These are phyloP conservation scores for Petroica traversi DNA, from an alignment of 2,113 vertebrate genomes.

Conservation along the genomic window DNA sequence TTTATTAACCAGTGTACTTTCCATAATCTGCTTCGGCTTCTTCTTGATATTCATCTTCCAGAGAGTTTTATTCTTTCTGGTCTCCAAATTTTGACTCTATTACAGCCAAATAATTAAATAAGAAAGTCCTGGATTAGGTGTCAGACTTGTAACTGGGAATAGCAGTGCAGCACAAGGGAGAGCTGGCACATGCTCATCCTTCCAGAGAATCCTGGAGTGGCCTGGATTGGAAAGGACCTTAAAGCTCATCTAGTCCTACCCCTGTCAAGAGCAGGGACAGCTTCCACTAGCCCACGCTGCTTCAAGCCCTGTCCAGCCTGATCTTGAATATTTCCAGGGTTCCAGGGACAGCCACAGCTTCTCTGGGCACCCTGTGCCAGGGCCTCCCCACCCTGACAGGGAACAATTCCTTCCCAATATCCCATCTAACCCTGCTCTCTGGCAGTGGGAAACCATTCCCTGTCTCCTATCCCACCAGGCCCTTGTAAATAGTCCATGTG, in stretches of 20 bases:
- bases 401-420: neutral
- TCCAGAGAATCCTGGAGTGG: neutral
- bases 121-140: neutral
- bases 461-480: fast-evolving
- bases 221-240: neutral
- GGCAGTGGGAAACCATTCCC: neutral
- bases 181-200: neutral
- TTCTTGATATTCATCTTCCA: neutral
- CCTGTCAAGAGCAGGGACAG: neutral
- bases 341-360: neutral
- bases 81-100: neutral
- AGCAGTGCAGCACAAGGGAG: too few relatives aligned
- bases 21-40: neutral
- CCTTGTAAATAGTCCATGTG: fast-evolving
- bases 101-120: neutral
- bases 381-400: fast-evolving
- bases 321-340: neutral
- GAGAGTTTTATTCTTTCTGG: neutral
- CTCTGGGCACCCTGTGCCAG: neutral
- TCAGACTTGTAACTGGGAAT: neutral
- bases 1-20: neutral
- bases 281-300: fast-evolving
- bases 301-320: fast-evolving
- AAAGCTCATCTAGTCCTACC: neutral
- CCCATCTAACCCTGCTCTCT: fast-evolving